phyloP scores from a whole-genome alignment of 2,888 invertebrate species.

The Aphodius sticticus region DNA sequence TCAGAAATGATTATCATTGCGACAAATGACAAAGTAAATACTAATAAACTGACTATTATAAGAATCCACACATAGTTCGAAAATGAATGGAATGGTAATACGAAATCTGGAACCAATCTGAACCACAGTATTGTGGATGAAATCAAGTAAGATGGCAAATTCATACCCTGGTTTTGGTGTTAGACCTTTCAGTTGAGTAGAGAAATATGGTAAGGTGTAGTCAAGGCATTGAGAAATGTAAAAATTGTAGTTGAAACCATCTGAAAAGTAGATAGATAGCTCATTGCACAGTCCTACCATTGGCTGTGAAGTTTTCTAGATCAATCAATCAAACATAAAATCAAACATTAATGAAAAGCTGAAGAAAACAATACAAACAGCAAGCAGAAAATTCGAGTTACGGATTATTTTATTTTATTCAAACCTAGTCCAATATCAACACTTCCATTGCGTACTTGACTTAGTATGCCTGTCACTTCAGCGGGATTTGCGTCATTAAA shows the following conservation, averaged over 20 bases:
- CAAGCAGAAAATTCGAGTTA: too few species aligned
- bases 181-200: background rate
- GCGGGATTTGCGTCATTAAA: background rate
- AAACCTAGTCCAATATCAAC: slow-evolving; percentile 21
- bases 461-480: slow-evolving; percentile 12
- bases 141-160: too few species aligned
- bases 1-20: background rate
- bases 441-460: slow-evolving; percentile 4
- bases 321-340: too few species aligned
- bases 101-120: background rate
- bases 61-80: background rate
- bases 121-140: background rate
- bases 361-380: too few species aligned
- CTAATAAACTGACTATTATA: background rate
- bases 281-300: background rate
- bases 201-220: background rate
- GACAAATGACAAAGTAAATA: background rate
- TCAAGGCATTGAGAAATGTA: background rate
- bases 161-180: background rate
- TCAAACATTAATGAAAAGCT: too few species aligned
- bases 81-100: background rate
- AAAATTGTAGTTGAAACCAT: background rate
- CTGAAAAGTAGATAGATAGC: background rate
- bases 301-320: too few species aligned
- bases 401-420: background rate